A percentile compares a stretch with the other conserved stretches of the same genome.
phyloP scores from a whole-genome alignment of 2,888 invertebrate species.

The Stenodema calcarata region DNA sequence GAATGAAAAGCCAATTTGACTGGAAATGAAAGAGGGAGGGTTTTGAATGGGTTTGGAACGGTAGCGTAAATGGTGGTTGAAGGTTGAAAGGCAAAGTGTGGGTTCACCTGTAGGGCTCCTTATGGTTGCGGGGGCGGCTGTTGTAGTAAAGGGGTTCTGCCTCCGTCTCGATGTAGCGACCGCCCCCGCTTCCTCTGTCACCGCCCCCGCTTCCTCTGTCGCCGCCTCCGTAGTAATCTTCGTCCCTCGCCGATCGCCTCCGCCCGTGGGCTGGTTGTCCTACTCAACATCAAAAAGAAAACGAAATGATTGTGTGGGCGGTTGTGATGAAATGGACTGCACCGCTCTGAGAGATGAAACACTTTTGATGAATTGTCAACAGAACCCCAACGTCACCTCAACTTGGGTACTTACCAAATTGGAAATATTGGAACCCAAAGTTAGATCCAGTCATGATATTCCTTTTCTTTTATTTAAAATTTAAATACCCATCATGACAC shows the following conservation, averaged over 20 bases:
- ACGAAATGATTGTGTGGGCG: background rate
- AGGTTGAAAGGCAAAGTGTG: background rate
- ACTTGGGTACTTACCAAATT: too few relatives aligned
- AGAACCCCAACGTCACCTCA: too few relatives aligned
- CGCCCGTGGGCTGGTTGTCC: constrained; percentile 53
- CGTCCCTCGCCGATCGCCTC: constrained; percentile 46
- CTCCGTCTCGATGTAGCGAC: constrained; percentile 66
- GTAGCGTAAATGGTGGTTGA: background rate
- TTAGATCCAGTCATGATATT: too few relatives aligned
- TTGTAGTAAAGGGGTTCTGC: constrained; percentile 82
- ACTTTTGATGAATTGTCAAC: too few relatives aligned
- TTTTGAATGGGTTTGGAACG: background rate
- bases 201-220: constrained; percentile 61
- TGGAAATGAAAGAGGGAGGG: background rate
- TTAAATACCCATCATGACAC: too few relatives aligned
- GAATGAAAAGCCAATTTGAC: constrained; percentile 58
- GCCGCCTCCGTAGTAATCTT: constrained; percentile 59
- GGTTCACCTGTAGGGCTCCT: constrained; percentile 64
- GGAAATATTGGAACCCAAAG: too few relatives aligned
- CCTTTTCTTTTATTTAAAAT: too few relatives aligned
- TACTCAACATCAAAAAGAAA: background rate
- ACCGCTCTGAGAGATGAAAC: too few relatives aligned
- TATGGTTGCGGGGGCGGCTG: constrained; percentile 77
- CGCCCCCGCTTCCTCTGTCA: constrained; percentile 61
- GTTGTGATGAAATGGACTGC: too few relatives aligned